phyloP scores from a whole-genome alignment of 2,113 vertebrate genomes.

The Chitala chitala region DNA sequence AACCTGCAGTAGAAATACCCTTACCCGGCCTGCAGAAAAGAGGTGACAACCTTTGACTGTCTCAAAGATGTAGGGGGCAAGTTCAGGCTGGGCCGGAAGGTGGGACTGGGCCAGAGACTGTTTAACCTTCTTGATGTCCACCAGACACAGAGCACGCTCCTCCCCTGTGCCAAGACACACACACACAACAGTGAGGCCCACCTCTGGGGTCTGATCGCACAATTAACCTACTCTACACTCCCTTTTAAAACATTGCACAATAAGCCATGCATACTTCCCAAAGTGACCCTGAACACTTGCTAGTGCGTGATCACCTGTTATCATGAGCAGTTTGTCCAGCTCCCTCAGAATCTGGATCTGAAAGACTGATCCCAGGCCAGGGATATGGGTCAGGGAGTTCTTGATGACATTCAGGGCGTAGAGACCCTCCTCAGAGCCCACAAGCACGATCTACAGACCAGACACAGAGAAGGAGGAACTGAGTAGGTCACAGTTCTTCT shows the following conservation, averaged over 20 bases:
- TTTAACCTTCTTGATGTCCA: slow-evolving; percentile 95
- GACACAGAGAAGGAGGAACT: neutral
- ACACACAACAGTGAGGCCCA: neutral
- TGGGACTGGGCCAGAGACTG: slow-evolving; percentile 96
- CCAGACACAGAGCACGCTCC: slow-evolving; percentile 86
- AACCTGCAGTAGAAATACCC: neutral
- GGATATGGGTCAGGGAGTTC: slow-evolving; percentile 91
- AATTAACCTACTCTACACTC: no score
- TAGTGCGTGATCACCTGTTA: no score
- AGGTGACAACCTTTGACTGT: slow-evolving; percentile 94
- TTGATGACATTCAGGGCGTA: slow-evolving; percentile 96
- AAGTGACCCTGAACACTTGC: no score
- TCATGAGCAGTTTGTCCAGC: slow-evolving; percentile 93
- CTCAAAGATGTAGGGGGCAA: slow-evolving; percentile 85
- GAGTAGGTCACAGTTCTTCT: neutral
- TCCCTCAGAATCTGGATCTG: slow-evolving; percentile 97
- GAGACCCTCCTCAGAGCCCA: slow-evolving; percentile 93
- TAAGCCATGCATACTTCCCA: no score
- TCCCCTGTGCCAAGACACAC: slow-evolving; percentile 65
- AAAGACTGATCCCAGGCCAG: slow-evolving; percentile 88
- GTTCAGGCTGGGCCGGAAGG: slow-evolving; percentile 87
- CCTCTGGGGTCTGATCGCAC: no score
- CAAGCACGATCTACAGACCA: slow-evolving; percentile 78
- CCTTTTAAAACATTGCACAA: no score
- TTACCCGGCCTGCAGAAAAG: slow-evolving; percentile 91